A percentile compares a stretch with the other conserved stretches of the same genome.
Evolutionary conservation across 2,888 invertebrate genomes (phyloP).

Genomic region (Orthosia incerta): DNA sequence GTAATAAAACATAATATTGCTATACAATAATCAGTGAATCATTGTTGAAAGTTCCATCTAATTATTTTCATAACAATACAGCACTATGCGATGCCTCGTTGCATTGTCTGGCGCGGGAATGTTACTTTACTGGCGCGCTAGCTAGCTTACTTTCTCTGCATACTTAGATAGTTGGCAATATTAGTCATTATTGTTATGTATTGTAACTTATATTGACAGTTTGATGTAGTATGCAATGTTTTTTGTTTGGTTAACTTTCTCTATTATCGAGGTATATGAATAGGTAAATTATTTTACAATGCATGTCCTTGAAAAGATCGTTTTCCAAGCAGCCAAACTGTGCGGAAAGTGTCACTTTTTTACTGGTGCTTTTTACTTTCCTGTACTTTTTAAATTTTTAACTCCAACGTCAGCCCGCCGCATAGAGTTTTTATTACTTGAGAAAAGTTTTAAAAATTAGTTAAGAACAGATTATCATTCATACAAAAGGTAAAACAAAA

Average conservation of each 20-base stretch:
- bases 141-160: conserved; percentile 33
- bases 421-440: no score
- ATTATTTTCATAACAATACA: conserved; percentile 27
- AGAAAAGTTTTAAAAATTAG: no score
- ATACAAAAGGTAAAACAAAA: no score
- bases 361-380: no score
- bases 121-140: conserved; percentile 31
- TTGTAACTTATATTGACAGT: conserved; percentile 31
- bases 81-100: conserved; percentile 23
- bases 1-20: background rate
- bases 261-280: background rate
- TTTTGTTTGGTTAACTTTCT: background rate
- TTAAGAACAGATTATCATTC: no score
- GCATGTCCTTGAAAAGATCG: no score
- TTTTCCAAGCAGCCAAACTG: no score
- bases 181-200: conserved; percentile 38
- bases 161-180: conserved; percentile 29
- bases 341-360: no score
- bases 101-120: conserved; percentile 50
- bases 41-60: conserved; percentile 22
- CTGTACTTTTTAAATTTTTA: no score
- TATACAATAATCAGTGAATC: background rate
- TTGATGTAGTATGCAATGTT: background rate
- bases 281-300: background rate
- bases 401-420: no score